Percentiles rank a stretch among this genome's conserved stretches.
phyloP scores from a whole-genome alignment of 1,140 invertebrate genomes.

The Drosophila kohkoa region DNA sequence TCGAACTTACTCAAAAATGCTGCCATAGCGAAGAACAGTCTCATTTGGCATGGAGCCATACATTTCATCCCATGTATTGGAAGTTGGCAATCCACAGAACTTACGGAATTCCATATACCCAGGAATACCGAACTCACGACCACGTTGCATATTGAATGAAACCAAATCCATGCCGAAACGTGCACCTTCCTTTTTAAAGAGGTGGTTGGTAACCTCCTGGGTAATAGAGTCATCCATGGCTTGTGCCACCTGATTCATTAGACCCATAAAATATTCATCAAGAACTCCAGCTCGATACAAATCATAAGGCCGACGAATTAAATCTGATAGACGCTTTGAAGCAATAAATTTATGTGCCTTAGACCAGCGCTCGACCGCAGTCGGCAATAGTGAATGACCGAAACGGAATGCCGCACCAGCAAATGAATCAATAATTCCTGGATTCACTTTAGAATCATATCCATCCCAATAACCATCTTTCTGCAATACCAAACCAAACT shows the following conservation, averaged over 20 bases:
- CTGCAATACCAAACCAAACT: conserved; percentile 93
- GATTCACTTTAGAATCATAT: conserved; percentile 93
- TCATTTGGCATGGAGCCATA: conserved; percentile 95
- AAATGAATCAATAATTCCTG: conserved; percentile 94
- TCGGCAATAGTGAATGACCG: conserved; percentile 94
- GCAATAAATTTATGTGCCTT: conserved; percentile 97
- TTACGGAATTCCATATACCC: conserved; percentile 97
- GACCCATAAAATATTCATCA: conserved; percentile 96
- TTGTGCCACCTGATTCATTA: conserved; percentile 97
- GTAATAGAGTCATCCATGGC: conserved; percentile 98
- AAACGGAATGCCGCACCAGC: conserved; percentile 95
- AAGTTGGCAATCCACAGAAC: conserved; percentile 94
- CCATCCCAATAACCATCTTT: conserved; percentile 96
- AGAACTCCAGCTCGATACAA: conserved; percentile 95
- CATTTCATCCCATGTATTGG: conserved; percentile 93
- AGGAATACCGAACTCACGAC: conserved; percentile 95
- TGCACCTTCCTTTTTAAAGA: conserved; percentile 95
- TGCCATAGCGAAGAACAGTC: conserved; percentile 91
- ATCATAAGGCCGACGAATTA: conserved; percentile 95
- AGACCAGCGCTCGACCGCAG: conserved; percentile 95
- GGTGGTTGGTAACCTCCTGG: conserved; percentile 95
- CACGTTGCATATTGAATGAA: conserved; percentile 97
- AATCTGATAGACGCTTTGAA: conserved; percentile 94
- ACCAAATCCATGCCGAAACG: conserved; percentile 96
- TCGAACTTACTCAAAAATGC: conserved; percentile 90